Conservation (phyloP, 1,140 invertebrate species). For the Penaeus japonicus region DNA sequence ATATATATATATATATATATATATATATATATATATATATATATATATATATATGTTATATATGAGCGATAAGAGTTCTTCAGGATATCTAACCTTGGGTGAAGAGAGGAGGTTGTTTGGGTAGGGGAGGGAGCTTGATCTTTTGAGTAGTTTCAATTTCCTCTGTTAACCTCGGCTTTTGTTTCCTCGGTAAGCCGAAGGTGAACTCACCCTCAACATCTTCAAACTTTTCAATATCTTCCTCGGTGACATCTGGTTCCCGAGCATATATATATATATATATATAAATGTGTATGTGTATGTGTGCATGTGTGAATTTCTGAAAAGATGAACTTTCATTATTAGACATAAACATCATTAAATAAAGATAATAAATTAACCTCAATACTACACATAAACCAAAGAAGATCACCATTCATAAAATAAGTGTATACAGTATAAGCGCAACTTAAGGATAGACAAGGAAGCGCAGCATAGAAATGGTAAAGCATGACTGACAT, state of each 20-base stretch:
- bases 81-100: conserved; percentile 45
- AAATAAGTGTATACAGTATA: not conserved
- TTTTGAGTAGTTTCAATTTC: conserved; percentile 59
- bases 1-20: too few species aligned
- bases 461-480: not conserved
- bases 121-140: conserved; percentile 57
- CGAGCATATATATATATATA: not conserved
- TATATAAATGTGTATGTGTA: too few species aligned
- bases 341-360: conserved; percentile 11
- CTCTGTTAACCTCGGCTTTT: conserved; percentile 59
- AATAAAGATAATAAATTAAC: not conserved
- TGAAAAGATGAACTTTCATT: conserved; percentile 28
- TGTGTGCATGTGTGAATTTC: not conserved
- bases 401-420: not conserved
- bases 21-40: too few species aligned
- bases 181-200: conserved; percentile 58
- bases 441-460: conserved; percentile 16
- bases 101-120: conserved; percentile 52
- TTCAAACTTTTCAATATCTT: conserved; percentile 46
- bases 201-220: conserved; percentile 62
- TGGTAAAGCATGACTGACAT: too few species aligned
- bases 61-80: not conserved
- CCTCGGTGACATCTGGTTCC: conserved; percentile 6
- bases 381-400: not conserved
- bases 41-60: too few species aligned